These are phyloP conservation scores for Trissonchulus sp. DNA, from an alignment of 2,888 invertebrate species.

Conservation along the genomic window DNA sequence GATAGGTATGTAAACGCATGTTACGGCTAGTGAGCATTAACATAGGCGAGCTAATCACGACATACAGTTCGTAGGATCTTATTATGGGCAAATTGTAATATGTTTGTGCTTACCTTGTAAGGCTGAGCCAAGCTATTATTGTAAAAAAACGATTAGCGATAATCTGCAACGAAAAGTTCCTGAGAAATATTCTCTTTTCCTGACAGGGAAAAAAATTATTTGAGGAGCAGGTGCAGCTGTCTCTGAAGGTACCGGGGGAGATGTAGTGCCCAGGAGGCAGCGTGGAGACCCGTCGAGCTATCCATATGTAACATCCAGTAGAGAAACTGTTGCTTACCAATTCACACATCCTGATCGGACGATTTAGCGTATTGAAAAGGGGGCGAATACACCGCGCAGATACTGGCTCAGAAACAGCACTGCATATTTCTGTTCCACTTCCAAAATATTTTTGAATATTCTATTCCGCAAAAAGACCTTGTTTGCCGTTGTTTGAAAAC, in stretches of 20 bases:
- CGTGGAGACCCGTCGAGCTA: slow-evolving; percentile 3
- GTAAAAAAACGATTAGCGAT: background rate
- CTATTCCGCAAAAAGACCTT: background rate
- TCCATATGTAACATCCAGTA: background rate
- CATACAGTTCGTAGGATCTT: background rate
- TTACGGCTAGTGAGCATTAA: background rate
- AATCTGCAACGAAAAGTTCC: background rate
- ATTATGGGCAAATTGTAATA: background rate
- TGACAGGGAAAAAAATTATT: background rate
- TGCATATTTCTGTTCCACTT: no score
- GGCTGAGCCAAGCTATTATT: background rate
- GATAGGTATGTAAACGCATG: background rate
- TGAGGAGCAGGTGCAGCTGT: background rate
- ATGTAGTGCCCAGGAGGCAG: slow-evolving; percentile 10
- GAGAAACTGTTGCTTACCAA: background rate
- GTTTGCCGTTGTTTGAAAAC: background rate
- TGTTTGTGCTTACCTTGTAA: slow-evolving; percentile 17
- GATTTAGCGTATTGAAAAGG: no score
- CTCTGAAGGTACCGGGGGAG: background rate
- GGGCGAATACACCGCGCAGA: background rate
- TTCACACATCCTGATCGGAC: no score
- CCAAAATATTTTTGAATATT: background rate
- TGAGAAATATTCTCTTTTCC: background rate
- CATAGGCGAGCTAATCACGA: slow-evolving; percentile 18
- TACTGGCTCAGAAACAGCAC: no score